Percentiles rank a stretch among this genome's conserved stretches.
These are phyloP conservation scores for Brachymystax lenok DNA, from an alignment of 2,797 vertebrate species.

Conservation along the genomic window DNA sequence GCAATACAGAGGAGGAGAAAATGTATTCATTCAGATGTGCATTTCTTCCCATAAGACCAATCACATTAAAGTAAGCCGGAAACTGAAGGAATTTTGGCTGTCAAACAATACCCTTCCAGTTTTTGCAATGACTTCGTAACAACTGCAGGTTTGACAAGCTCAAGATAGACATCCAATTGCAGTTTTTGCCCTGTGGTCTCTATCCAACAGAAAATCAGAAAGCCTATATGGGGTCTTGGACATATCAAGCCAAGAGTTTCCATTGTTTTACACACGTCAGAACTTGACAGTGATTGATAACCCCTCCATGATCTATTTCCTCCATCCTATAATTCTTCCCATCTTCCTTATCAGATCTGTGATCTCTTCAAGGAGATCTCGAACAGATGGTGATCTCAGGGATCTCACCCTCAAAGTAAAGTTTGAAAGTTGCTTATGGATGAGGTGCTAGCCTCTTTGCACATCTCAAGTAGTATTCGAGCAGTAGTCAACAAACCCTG, in stretches of 20 bases:
- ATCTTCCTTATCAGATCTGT: background rate
- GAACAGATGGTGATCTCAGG: background rate
- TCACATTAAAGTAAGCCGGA: conserved; percentile 48
- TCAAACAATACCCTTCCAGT: conserved; percentile 13
- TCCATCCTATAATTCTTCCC: background rate
- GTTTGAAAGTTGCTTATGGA: background rate
- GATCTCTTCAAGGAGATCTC: background rate
- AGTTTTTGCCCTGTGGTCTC: background rate
- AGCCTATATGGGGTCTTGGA: background rate
- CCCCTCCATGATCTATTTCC: background rate
- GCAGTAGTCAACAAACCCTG: background rate
- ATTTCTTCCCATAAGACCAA: conserved; percentile 53
- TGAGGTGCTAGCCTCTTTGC: background rate
- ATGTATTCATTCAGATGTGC: conserved; percentile 55
- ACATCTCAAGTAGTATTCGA: background rate
- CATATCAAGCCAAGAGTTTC: background rate
- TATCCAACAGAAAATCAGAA: background rate
- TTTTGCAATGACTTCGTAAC: background rate
- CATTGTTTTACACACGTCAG: background rate
- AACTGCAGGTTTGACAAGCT: background rate
- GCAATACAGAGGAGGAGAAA: conserved; percentile 57
- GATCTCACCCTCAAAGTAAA: background rate
- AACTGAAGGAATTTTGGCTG: conserved; percentile 27
- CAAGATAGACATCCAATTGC: background rate
- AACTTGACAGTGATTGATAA: background rate